A percentile compares a stretch with the other conserved stretches of the same genome.
These are phyloP conservation scores for Dryobates pubescens DNA, from an alignment of 2,797 vertebrate genomes.

Conservation along the genomic window DNA sequence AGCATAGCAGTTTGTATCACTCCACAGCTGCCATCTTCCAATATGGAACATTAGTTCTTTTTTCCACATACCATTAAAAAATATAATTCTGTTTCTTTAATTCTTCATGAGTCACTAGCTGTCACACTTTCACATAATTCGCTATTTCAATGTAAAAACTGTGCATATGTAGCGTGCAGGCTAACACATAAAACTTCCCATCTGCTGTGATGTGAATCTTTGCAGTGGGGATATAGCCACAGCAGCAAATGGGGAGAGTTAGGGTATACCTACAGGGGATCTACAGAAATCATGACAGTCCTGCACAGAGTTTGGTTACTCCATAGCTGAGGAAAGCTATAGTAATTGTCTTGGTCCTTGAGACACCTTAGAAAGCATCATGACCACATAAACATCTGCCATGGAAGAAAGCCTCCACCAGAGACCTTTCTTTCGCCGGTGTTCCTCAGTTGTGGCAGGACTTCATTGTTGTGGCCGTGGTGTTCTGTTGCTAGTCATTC, in stretches of 20 bases:
- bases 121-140: constrained; percentile 38
- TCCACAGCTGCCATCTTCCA: constrained; percentile 29
- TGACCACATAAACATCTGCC: background rate
- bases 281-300: background rate
- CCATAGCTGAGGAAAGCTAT: background rate
- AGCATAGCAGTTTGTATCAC: constrained; percentile 30
- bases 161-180: background rate
- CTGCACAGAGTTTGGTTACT: background rate
- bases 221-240: background rate
- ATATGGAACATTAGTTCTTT: background rate
- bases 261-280: background rate
- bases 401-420: constrained; percentile 14
- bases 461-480: background rate
- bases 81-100: background rate
- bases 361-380: background rate
- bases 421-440: constrained; percentile 1
- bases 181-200: background rate
- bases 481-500: background rate
- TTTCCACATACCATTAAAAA: background rate
- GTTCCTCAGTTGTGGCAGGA: background rate
- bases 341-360: background rate
- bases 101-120: constrained; percentile 12
- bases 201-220: background rate
- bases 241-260: background rate
- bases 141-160: background rate